Percentiles rank a stretch among this genome's conserved stretches.
These are phyloP conservation scores for Tryphoninae sp. DNA, from an alignment of 2,888 invertebrate genomes.

Conservation along the genomic window DNA sequence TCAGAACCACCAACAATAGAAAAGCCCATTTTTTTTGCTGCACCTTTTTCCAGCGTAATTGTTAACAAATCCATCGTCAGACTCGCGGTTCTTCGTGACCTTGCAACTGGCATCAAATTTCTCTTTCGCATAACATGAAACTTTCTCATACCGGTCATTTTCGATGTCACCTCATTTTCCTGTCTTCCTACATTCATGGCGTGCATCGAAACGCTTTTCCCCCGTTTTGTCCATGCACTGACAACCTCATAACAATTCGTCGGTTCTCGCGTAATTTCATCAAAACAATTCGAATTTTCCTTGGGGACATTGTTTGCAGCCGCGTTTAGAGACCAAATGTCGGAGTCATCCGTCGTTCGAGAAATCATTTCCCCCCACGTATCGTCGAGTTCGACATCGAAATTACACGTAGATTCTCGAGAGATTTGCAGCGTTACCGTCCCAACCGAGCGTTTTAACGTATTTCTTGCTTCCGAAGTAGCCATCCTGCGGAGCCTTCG, in stretches of 20 bases:
- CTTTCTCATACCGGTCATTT: slow-evolving; percentile 82
- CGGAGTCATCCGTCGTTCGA: slow-evolving; percentile 72
- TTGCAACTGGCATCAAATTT: slow-evolving; percentile 64
- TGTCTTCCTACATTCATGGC: slow-evolving; percentile 55
- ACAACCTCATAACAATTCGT: slow-evolving; percentile 67
- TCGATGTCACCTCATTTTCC: slow-evolving; percentile 24
- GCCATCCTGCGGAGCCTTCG: slow-evolving; percentile 82
- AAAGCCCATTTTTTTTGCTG: slow-evolving; percentile 85
- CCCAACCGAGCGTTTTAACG: slow-evolving; percentile 73
- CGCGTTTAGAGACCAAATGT: slow-evolving; percentile 72
- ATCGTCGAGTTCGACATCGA: slow-evolving; percentile 72
- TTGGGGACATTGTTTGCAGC: neutral
- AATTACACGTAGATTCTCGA: slow-evolving; percentile 72
- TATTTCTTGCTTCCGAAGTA: slow-evolving; percentile 72
- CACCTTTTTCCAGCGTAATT: slow-evolving; percentile 83
- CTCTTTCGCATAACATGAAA: slow-evolving; percentile 78
- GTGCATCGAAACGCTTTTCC: slow-evolving; percentile 69
- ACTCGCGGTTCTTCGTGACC: slow-evolving; percentile 72
- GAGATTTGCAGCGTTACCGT: slow-evolving; percentile 76
- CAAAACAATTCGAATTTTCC: neutral
- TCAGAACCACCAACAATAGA: slow-evolving; percentile 86
- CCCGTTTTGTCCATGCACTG: slow-evolving; percentile 71
- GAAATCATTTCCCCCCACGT: slow-evolving; percentile 73
- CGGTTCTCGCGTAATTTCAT: neutral
- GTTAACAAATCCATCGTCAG: slow-evolving; percentile 75